Conservation (phyloP, 2,888 invertebrate genomes). For the Agrochola circellaris region DNA sequence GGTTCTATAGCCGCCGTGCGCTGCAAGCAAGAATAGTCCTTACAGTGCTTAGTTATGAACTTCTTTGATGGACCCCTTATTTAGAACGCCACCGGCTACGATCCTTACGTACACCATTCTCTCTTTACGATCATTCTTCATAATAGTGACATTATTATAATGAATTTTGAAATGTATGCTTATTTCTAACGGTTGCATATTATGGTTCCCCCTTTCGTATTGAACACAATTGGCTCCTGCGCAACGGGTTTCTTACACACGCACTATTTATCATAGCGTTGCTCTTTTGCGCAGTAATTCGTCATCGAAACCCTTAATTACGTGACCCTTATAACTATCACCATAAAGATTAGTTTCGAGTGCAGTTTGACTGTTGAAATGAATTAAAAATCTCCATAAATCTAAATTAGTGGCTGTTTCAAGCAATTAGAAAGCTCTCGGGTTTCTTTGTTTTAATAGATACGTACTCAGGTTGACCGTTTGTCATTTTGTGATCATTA, state of each 20-base stretch:
- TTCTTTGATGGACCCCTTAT: no score
- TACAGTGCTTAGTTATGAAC: no score
- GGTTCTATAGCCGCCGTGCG: no score
- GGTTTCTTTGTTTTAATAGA: constrained; percentile 81
- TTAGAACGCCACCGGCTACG: no score
- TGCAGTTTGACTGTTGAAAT: constrained; percentile 15
- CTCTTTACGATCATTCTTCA: neutral
- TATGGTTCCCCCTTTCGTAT: constrained; percentile 36
- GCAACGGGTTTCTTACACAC: constrained; percentile 26
- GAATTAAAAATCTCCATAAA: constrained; percentile 72
- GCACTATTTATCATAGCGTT: constrained; percentile 56
- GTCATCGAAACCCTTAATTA: constrained; percentile 33
- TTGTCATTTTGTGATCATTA: constrained; percentile 66
- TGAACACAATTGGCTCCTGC: constrained; percentile 24
- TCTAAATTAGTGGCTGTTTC: constrained; percentile 76
- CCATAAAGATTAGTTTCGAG: constrained; percentile 30
- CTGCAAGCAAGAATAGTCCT: no score
- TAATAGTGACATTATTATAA: constrained; percentile 2
- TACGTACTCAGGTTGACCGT: constrained; percentile 57
- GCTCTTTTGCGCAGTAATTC: constrained; percentile 50
- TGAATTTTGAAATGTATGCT: constrained; percentile 20
- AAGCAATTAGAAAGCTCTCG: constrained; percentile 84
- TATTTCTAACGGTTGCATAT: constrained; percentile 6
- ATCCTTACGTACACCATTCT: neutral
- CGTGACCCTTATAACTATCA: constrained; percentile 11